phyloP scores from a whole-genome alignment of 1,140 invertebrate genomes.

The Caerostris extrusa region DNA sequence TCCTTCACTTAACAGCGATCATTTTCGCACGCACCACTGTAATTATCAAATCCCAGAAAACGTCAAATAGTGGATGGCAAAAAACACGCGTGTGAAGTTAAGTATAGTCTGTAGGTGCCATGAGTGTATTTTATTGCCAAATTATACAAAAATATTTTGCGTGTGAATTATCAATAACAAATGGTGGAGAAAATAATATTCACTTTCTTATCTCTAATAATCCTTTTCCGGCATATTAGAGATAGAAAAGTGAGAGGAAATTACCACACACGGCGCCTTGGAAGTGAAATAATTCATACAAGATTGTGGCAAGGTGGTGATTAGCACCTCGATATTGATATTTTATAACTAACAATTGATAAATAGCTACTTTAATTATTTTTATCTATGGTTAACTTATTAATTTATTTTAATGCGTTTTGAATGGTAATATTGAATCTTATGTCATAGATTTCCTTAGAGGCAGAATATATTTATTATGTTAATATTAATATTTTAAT shows the following conservation, averaged over 20 bases:
- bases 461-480: too few relatives aligned
- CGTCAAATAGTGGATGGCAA: not conserved
- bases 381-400: too few relatives aligned
- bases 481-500: too few relatives aligned
- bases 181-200: not conserved
- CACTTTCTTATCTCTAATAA: conserved; percentile 31
- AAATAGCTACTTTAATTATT: not conserved
- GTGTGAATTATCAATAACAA: conserved; percentile 60
- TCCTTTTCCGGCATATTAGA: not conserved
- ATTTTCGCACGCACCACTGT: not conserved
- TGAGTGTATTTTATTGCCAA: conserved; percentile 55
- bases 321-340: not conserved
- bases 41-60: conserved; percentile 33
- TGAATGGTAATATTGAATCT: too few relatives aligned
- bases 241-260: not conserved
- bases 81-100: not conserved
- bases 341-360: not conserved
- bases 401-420: too few relatives aligned
- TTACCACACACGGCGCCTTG: not conserved
- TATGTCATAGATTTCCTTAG: too few relatives aligned
- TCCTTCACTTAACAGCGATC: not conserved
- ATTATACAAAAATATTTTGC: conserved; percentile 44
- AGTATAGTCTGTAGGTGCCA: not conserved
- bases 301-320: not conserved
- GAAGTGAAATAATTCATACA: not conserved